phyloP scores from a whole-genome alignment of 30 jellyfish, hydroid and myxozoan species.

The Catostylus mosaicus region DNA sequence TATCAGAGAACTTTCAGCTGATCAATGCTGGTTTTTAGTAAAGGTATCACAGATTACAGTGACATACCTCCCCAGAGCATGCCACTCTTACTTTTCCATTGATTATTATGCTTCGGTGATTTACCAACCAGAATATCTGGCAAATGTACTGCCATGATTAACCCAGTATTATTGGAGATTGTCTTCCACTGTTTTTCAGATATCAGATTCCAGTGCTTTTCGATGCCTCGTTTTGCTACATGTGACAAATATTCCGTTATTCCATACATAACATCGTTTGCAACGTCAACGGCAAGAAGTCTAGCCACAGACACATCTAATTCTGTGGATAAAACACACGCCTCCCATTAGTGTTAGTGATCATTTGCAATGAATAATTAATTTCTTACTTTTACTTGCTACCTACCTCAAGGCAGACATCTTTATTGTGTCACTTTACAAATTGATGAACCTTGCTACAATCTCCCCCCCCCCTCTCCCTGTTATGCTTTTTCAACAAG shows the following conservation, averaged over 20 bases:
- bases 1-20: too few species aligned
- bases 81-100: constrained; percentile 25
- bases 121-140: constrained; percentile 40
- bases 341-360: too few species aligned
- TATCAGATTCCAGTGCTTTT: neutral
- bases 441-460: too few species aligned
- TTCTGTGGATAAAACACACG: neutral
- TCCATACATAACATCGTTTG: constrained; percentile 6
- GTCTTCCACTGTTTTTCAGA: constrained; percentile 14
- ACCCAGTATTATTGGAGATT: neutral
- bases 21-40: too few species aligned
- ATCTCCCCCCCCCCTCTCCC: too few species aligned
- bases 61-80: constrained; percentile 47
- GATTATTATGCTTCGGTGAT: constrained; percentile 1
- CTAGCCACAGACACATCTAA: constrained; percentile 16
- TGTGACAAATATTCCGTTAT: constrained; percentile 1
- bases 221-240: neutral
- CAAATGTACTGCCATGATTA: neutral
- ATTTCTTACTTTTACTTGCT: too few species aligned
- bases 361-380: too few species aligned
- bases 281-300: constrained; percentile 16
- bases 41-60: too few species aligned
- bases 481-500: too few species aligned
- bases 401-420: too few species aligned
- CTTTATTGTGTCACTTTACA: too few species aligned